phyloP scores from a whole-genome alignment of 2,113 vertebrate species.

The Microcebus lehilahytsara region DNA sequence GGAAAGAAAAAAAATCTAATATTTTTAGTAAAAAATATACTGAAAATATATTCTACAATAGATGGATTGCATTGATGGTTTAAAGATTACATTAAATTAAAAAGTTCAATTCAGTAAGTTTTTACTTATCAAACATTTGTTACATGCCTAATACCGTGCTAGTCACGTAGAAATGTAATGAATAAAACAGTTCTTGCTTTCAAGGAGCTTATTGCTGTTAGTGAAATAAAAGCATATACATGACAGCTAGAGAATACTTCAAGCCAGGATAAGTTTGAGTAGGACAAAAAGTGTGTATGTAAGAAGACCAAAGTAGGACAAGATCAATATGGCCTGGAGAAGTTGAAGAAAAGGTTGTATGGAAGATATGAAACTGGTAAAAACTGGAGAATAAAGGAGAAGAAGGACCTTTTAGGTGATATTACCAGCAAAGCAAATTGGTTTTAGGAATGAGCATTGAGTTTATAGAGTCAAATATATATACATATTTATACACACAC shows the following conservation, averaged over 20 bases:
- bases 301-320: neutral
- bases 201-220: neutral
- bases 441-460: neutral
- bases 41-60: neutral
- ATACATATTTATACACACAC: neutral
- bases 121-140: neutral
- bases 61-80: neutral
- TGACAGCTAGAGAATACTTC: neutral
- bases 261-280: neutral
- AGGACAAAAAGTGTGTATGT: neutral
- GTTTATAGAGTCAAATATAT: neutral
- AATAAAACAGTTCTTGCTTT: neutral
- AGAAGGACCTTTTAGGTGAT: neutral
- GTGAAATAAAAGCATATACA: neutral
- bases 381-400: neutral
- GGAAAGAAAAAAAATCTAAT: constrained; percentile 54
- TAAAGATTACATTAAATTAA: constrained; percentile 31
- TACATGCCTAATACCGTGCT: neutral
- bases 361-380: neutral
- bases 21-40: constrained; percentile 51
- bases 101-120: neutral
- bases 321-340: neutral
- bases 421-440: neutral
- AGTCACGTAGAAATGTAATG: neutral
- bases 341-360: neutral